These are phyloP conservation scores for Epsilonema sp. DNA, from an alignment of 2,888 invertebrate genomes.

Conservation along the genomic window DNA sequence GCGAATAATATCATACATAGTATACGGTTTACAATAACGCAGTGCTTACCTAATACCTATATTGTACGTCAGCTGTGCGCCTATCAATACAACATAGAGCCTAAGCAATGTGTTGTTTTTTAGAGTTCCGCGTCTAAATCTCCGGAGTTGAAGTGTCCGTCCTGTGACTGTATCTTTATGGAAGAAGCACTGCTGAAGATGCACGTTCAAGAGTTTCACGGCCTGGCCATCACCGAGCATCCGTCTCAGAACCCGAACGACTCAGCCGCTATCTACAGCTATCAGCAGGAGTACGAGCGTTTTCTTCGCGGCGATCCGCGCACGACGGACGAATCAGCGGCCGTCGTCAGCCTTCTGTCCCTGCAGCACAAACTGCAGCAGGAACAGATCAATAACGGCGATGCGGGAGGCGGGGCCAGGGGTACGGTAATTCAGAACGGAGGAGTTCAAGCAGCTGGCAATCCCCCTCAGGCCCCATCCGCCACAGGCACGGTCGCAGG, in stretches of 20 bases:
- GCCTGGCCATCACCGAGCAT: too few species aligned
- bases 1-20: too few species aligned
- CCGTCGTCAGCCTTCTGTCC: conserved; percentile 2
- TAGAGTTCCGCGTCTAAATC: too few species aligned
- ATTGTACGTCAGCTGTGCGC: too few species aligned
- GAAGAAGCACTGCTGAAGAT: conserved; percentile 3
- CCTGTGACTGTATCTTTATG: background rate
- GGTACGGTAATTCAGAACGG: background rate
- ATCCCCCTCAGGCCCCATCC: background rate
- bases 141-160: background rate
- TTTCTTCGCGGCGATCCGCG: too few species aligned
- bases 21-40: too few species aligned
- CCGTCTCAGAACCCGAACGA: background rate
- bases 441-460: background rate
- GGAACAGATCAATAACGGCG: too few species aligned
- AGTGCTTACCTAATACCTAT: too few species aligned
- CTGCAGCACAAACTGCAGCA: background rate
- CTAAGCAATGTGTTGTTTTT: too few species aligned
- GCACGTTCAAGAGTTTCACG: conserved; percentile 1
- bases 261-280: background rate
- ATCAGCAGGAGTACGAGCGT: background rate
- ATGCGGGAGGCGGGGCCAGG: background rate
- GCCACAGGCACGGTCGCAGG: too few species aligned
- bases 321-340: background rate
- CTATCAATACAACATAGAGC: too few species aligned